Conservation (phyloP, 1,140 invertebrate genomes). For the Streblospio benedicti region DNA sequence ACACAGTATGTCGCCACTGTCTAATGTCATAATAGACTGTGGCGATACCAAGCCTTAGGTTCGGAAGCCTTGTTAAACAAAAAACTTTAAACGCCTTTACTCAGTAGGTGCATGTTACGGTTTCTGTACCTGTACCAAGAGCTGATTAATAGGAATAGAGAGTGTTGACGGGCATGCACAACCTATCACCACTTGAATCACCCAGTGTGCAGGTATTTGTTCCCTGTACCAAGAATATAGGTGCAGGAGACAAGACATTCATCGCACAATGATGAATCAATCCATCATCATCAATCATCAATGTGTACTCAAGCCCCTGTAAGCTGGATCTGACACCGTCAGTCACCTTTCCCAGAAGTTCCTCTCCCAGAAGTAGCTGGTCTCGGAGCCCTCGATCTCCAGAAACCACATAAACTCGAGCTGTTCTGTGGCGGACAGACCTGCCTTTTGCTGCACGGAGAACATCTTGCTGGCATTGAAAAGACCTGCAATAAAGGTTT, state of each 20-base stretch:
- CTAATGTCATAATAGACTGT: too few species aligned
- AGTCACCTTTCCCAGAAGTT: slow-evolving; percentile 1
- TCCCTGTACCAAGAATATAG: not conserved
- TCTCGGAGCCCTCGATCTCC: not conserved
- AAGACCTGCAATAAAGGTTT: not conserved
- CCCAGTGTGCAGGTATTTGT: not conserved
- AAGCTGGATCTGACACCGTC: not conserved
- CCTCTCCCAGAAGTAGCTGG: not conserved
- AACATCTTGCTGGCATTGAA: not conserved
- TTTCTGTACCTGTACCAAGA: too few species aligned
- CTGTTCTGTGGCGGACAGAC: not conserved
- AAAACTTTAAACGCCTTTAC: too few species aligned
- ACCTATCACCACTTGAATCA: not conserved
- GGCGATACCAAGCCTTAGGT: too few species aligned
- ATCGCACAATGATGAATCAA: not conserved
- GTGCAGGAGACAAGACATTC: not conserved
- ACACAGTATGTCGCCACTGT: too few species aligned
- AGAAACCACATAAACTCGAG: slow-evolving; percentile 1
- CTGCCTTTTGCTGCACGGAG: not conserved
- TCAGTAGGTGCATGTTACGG: too few species aligned
- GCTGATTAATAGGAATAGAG: too few species aligned
- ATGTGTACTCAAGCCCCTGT: not conserved
- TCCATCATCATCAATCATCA: too few species aligned
- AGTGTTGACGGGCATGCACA: not conserved
- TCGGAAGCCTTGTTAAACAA: too few species aligned